Evolutionary conservation across 2,888 invertebrate species (phyloP), one percentile per base, ranked within the genome.

Genomic region (Julus scanicus): DNA sequence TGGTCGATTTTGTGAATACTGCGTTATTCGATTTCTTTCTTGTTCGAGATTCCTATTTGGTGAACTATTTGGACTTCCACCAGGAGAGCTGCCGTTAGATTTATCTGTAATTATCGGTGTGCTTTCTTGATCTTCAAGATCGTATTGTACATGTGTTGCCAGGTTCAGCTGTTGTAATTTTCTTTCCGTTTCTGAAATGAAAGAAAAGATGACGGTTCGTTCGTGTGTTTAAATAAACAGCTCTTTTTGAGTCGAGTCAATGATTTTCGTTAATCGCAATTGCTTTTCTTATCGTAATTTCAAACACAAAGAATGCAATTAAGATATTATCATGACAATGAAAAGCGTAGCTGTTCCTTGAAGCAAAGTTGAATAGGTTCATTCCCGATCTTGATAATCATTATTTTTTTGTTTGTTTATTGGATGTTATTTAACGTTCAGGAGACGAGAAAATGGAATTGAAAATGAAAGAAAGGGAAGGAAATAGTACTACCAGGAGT

Each of bases 81-180:
- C 88, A 48, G 89, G 88, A 84, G 88, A 88, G 88, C 88, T 85
- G 71, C 88, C 89, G 80, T 88, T 89, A 39, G 88, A 87, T 53
- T 88, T 88, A 80, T 89, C 87, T 63, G 84, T 57, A 63, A 87
- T 88, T 57, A 88, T 53, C 37, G 89, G 89, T 48, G 89, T 89
- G 53, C 88, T 89, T 88, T 89, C 89, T 57, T 87, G 49, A 53
- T 89, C 89, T 29, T 89, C 88, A 29, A 88, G 63, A 57, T 89
- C 89, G 53, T 88, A 89, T 49, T 89, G 89, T 29, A 89, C 88
- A 57, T 89, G 89, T 39, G 89, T 88, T 39, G 89, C 88, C 63
- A 89, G 48, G 84, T 89, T 89, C 83, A 89, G 37, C 85, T 89
- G 88, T 71, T 89, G 89, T 40, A 89, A 48, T 71, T 89, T 89